Evolutionary conservation across 2,113 vertebrate genomes (phyloP).

Genomic region (Aix galericulata): DNA sequence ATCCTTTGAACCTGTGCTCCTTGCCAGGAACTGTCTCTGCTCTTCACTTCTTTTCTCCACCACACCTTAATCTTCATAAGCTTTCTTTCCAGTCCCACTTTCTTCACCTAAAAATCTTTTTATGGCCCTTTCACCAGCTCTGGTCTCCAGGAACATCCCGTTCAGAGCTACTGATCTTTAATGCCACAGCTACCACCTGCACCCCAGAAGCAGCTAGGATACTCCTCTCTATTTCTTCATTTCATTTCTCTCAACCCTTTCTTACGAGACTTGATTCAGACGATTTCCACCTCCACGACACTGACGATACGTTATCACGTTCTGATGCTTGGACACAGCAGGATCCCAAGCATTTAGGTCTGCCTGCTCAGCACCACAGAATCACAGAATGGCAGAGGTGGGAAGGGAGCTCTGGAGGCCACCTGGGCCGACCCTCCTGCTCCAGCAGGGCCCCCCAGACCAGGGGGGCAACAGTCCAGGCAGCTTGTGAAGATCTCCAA

Average conservation of each 20-base stretch:
- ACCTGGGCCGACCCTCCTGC: background rate
- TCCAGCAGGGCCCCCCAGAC: background rate
- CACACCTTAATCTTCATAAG: background rate
- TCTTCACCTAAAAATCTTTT: background rate
- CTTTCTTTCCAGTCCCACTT: background rate
- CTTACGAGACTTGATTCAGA: background rate
- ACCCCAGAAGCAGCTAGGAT: background rate
- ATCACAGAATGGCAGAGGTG: background rate
- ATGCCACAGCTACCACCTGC: background rate
- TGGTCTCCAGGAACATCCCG: background rate
- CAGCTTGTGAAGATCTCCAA: background rate
- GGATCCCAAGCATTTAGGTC: background rate
- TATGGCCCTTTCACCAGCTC: background rate
- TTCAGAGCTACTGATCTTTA: background rate
- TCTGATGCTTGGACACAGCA: background rate
- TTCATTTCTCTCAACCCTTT: background rate
- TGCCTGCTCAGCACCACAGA: background rate
- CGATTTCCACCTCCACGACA: background rate
- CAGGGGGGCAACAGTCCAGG: background rate
- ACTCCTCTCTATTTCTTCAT: background rate
- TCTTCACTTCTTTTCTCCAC: background rate
- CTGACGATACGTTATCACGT: background rate
- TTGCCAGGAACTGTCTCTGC: background rate
- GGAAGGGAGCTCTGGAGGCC: background rate
- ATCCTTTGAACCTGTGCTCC: background rate